Conservation (phyloP, 2,797 vertebrate genomes). For the Eidolon dupreanum region DNA sequence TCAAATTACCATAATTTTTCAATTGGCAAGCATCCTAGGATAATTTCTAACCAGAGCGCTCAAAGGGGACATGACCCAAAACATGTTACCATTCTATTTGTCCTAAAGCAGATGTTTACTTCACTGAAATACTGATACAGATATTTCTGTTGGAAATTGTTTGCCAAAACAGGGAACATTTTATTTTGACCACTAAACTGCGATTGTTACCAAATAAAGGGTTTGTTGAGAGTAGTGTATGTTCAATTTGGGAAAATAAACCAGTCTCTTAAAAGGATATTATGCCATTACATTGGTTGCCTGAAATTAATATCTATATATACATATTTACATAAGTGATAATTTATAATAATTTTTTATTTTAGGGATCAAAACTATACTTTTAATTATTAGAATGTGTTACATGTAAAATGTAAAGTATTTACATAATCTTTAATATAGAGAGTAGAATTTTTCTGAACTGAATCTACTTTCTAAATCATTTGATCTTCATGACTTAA, state of each 20-base stretch:
- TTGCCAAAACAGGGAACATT: not conserved
- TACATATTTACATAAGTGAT: not conserved
- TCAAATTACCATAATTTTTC: not conserved
- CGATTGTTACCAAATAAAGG: constrained; percentile 21
- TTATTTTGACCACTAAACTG: not conserved
- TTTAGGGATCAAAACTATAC: not conserved
- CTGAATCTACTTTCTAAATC: not conserved
- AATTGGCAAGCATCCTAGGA: not conserved
- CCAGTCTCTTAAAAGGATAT: not conserved
- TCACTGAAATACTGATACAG: not conserved
- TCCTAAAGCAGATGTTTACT: constrained; percentile 24
- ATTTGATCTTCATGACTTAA: not conserved
- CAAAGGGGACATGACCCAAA: not conserved
- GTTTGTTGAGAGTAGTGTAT: not conserved
- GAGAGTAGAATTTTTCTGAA: not conserved
- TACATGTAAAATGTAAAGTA: not conserved
- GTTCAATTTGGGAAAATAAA: not conserved
- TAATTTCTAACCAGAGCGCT: not conserved
- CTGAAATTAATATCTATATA: not conserved
- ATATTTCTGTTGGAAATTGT: not conserved
- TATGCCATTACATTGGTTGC: not conserved
- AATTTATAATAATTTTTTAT: not conserved
- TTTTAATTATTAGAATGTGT: not conserved
- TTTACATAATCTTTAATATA: not conserved
- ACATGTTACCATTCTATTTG: not conserved